Conservation (phyloP, 1,140 invertebrate species). For the Eubasilissa regina region DNA sequence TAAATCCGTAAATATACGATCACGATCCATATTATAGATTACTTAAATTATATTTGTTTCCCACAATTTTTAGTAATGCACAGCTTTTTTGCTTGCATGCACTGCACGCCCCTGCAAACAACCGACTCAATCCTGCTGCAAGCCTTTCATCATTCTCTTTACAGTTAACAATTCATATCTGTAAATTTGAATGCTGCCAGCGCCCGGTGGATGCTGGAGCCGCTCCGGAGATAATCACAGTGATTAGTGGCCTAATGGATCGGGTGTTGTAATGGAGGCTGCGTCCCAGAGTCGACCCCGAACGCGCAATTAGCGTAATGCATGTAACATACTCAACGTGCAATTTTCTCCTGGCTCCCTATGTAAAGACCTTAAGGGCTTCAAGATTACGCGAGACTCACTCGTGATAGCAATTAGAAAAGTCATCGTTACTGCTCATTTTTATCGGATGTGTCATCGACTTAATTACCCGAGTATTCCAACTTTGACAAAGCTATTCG, state of each 20-base stretch:
- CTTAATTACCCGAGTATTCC: not conserved
- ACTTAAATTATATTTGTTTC: too few relatives aligned
- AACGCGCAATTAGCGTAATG: slow-evolving; percentile 43
- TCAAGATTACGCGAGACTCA: not conserved
- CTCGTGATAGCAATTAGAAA: slow-evolving; percentile 8
- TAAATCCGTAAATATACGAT: too few relatives aligned
- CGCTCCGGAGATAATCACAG: slow-evolving; percentile 12
- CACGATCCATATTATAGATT: too few relatives aligned
- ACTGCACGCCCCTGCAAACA: too few relatives aligned
- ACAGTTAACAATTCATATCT: not conserved
- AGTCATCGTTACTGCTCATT: not conserved
- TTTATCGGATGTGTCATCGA: too few relatives aligned
- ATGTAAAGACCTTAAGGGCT: too few relatives aligned
- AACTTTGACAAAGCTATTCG: too few relatives aligned
- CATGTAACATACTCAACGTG: slow-evolving; percentile 1
- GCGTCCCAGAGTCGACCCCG: slow-evolving; percentile 16
- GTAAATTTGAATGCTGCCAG: not conserved
- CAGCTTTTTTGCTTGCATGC: too few relatives aligned
- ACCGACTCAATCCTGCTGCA: too few relatives aligned
- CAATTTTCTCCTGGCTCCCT: slow-evolving; percentile 6
- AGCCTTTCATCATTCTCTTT: not conserved
- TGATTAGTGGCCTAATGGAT: slow-evolving; percentile 39
- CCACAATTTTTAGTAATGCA: too few relatives aligned
- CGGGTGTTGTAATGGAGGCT: slow-evolving; percentile 13
- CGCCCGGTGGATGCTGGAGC: not conserved